Evolutionary conservation across 2,797 vertebrate genomes (phyloP), one percentile per base, ranked within the genome.

Genomic region (Sebastes trivittatus): DNA sequence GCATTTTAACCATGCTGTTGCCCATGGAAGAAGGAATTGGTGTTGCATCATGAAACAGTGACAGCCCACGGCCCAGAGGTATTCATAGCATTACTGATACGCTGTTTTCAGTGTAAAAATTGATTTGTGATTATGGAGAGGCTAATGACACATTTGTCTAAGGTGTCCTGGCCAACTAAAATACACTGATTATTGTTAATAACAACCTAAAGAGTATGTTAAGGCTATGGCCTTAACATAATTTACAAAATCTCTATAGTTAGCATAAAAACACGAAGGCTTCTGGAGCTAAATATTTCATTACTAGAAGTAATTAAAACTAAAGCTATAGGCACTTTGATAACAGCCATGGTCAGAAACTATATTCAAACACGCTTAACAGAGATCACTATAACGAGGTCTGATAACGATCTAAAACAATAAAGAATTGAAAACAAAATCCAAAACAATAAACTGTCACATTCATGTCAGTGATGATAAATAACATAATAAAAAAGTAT

Each of bases 1-100:
- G 49, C 52, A 65, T 65, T 72, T 58, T 30, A 32, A 71, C 52
- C 34, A 49, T 29, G 36, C 61, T 49, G 30, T 36, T 38, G 49
- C 20, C 7, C 52, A 58, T 22, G 10, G 18, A 55, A 30, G 52
- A 23, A 30, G 23, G 18, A 74, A 34, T 4, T 23, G 30, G 2
- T 63, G 23, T 73, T 61, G 56, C 20, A 46, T 66, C 42, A 49
- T 72, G 10, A 76, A 80, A 56, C 46, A 25, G n/a, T 70, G 27
- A 32, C 38, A 49, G 11, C 23, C 1, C 22, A 3, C 68, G 68
- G 11, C 61, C 29, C 56, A 75, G 29, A 63, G 11, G 59, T 69
- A 56, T 68, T 27, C 4, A 22, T 20, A 14, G 63, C 13, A 60
- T 72, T 18, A 42, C 16, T 62, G 36, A 67, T 66, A 29, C 55